Base-by-base conservation (phyloP, 2,797 vertebrate species). In the Lepidocolaptes lacrymiger region DNA sequence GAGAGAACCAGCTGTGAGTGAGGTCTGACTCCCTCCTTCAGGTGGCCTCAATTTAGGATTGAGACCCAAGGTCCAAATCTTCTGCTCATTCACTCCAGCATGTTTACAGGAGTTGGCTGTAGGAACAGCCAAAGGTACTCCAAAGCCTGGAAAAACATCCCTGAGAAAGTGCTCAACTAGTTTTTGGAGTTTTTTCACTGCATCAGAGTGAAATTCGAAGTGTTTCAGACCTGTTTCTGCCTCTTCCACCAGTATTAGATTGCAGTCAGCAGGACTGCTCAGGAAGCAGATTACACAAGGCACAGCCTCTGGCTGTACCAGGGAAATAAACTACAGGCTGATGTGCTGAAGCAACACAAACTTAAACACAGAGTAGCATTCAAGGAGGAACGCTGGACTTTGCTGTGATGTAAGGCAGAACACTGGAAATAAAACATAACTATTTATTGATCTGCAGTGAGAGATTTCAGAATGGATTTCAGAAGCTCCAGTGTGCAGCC, bases 361-460 rank as follows among this genome's bases (percentile, higher is more conserved):
- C 75, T 80, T 63, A 89, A 96, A 80, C 14, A 66, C 78, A 82
- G 79, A 83, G 67, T 0, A 0, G 59, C 7, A 56, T 59, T 92
- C 94, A 84, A 95, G 87, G 61, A 94, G 63, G 79, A 85, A 92
- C 1, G 12, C 43, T 62, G 84, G 93, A 94, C 82, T 94, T 85
- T 52, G 36, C 67, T 77, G 91, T 91, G 77, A 85, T 92, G 80
- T 79, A 95, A 95, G 79, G 76, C 67, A 95, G 95, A 91, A 76
- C 91, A 30, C 75, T 83, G 91, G 79, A 96, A 96, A 97, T 96
- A 97, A 97, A 97, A 83, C 73, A 80, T 73, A 83, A 88, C 85
- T 97, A 96, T 97, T 97, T 95, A 97, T 96, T 91, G 95, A 97
- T 95, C 95, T 69, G 91, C 95, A 97, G 94, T 94, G 69, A 87